A percentile compares a stretch with the other conserved stretches of the same genome.
phyloP scores from a whole-genome alignment of 2,797 vertebrate species.

The Propithecus deckenii region DNA sequence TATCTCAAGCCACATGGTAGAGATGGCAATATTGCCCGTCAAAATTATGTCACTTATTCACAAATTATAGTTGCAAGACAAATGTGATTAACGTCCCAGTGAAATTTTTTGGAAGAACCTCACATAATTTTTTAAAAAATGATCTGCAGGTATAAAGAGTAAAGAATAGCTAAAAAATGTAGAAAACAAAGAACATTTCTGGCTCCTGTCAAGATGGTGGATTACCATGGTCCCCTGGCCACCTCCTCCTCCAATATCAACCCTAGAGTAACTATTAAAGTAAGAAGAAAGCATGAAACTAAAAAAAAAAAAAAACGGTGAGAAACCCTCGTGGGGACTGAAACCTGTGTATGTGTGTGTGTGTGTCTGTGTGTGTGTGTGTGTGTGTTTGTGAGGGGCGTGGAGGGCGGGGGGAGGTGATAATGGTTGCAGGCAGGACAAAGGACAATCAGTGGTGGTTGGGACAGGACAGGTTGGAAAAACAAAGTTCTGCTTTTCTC shows the following conservation, averaged over 20 bases:
- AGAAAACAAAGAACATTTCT: neutral
- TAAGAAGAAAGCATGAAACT: neutral
- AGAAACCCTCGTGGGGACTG: neutral
- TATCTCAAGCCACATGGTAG: neutral
- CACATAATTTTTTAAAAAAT: neutral
- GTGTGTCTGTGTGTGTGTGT: neutral
- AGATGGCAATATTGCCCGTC: neutral
- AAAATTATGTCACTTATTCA: slow-evolving; percentile 12
- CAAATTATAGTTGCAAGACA: neutral
- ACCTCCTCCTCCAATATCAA: neutral
- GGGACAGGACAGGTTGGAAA: neutral
- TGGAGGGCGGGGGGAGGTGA: neutral
- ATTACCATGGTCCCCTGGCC: neutral
- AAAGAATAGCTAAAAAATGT: neutral
- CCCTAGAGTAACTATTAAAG: neutral
- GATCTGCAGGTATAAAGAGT: neutral
- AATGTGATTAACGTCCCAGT: neutral
- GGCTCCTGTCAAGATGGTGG: neutral
- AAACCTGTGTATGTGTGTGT: neutral
- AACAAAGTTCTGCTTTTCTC: neutral
- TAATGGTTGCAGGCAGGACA: neutral
- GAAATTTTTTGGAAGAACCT: neutral
- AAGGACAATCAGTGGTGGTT: neutral
- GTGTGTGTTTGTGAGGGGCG: neutral
- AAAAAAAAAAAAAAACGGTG: neutral